A percentile compares a stretch with the other conserved stretches of the same genome.
Evolutionary conservation across 2,113 vertebrate genomes (phyloP).

Genomic region (Myotis yumanensis): DNA sequence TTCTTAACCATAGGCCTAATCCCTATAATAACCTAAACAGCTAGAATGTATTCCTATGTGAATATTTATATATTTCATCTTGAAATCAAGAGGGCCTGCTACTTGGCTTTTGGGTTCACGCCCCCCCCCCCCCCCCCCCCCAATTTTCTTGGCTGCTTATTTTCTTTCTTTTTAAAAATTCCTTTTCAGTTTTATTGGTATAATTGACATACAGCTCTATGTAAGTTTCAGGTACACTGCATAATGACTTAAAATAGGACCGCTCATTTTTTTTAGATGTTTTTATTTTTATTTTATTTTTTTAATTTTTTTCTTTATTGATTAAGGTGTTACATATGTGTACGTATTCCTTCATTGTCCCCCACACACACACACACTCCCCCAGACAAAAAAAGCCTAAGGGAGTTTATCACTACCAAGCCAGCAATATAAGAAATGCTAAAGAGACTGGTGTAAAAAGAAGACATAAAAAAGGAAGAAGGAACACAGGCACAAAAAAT

Average conservation of each 20-base stretch:
- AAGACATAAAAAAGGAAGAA: no score
- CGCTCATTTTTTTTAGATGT: background rate
- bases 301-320: no score
- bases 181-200: background rate
- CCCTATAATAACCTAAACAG: background rate
- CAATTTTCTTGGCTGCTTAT: background rate
- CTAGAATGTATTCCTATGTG: background rate
- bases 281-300: no score
- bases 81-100: background rate
- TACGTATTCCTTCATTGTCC: no score
- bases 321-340: no score
- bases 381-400: no score
- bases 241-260: background rate
- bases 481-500: no score
- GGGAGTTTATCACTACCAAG: no score
- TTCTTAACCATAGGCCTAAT: background rate
- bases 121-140: no score
- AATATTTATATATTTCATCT: slow-evolving; percentile 12
- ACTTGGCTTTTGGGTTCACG: background rate
- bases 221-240: background rate
- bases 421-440: no score
- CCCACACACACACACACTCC: fast-evolving
- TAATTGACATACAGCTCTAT: background rate
- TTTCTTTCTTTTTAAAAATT: background rate
- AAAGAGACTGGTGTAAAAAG: no score